phyloP scores from a whole-genome alignment of 2,797 vertebrate species.

The Kryptopterus vitreolus region DNA sequence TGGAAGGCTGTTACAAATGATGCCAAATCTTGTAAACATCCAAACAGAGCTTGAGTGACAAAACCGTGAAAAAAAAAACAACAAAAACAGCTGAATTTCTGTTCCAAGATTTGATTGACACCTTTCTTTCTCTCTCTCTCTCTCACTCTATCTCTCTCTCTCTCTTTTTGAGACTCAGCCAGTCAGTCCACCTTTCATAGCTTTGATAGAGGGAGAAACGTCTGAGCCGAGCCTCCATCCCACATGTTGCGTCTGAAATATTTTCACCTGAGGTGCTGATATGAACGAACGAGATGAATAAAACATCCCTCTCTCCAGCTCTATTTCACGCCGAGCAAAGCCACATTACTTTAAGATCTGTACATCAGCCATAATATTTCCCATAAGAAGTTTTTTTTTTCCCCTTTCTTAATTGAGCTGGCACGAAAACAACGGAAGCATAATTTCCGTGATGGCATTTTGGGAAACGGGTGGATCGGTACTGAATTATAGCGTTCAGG shows the following conservation, averaged over 20 bases:
- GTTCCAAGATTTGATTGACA: not conserved
- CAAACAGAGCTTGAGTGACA: not conserved
- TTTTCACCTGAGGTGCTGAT: not conserved
- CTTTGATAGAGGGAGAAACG: not conserved
- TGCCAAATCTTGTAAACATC: not conserved
- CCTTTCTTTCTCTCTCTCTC: not conserved
- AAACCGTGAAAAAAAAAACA: not conserved
- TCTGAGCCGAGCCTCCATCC: not conserved
- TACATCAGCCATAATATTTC: not conserved
- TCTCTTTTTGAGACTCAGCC: not conserved
- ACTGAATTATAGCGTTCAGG: not conserved
- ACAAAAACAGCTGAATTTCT: not conserved
- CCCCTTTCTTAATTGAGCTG: not conserved
- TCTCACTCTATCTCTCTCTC: too few species aligned
- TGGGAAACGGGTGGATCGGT: not conserved
- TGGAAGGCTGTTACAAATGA: not conserved
- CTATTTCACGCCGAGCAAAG: not conserved
- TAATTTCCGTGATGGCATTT: too few species aligned
- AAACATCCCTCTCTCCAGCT: constrained; percentile 4
- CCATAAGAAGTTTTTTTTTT: not conserved
- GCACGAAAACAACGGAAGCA: too few species aligned
- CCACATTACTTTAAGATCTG: not conserved
- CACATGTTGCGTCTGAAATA: not conserved
- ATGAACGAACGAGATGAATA: constrained; percentile 18
- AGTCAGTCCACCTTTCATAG: not conserved